phyloP scores from a whole-genome alignment of 2,797 vertebrate species.

The Parambassis ranga region DNA sequence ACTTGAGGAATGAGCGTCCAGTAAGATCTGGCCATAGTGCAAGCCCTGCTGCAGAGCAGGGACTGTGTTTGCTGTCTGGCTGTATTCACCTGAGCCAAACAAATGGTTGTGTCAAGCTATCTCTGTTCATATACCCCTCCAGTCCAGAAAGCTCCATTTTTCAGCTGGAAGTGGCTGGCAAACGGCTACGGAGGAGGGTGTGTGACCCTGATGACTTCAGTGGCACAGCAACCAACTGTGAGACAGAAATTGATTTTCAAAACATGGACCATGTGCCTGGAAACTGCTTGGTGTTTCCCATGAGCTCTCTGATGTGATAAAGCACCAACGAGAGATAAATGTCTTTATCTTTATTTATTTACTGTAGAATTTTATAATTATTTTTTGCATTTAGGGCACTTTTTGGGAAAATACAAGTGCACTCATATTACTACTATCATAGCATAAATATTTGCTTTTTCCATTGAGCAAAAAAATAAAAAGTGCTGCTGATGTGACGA shows the following conservation, averaged over 20 bases:
- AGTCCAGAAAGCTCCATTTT: slow-evolving; percentile 74
- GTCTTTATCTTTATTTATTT: too few relatives aligned
- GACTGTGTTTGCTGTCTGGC: slow-evolving; percentile 71
- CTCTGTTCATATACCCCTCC: slow-evolving; percentile 75
- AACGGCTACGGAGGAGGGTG: slow-evolving; percentile 66
- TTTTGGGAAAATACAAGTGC: not conserved
- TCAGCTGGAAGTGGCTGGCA: slow-evolving; percentile 71
- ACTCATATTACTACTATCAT: not conserved
- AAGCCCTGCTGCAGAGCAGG: slow-evolving; percentile 60
- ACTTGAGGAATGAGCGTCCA: slow-evolving; percentile 71
- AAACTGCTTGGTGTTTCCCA: slow-evolving; percentile 48
- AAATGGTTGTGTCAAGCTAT: slow-evolving; percentile 80
- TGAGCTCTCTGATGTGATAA: slow-evolving; percentile 48
- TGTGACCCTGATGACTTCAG: slow-evolving; percentile 74
- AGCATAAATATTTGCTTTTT: slow-evolving; percentile 18
- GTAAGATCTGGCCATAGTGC: slow-evolving; percentile 65
- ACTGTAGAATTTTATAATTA: not conserved
- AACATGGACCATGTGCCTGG: slow-evolving; percentile 48
- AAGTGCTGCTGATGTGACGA: slow-evolving; percentile 43
- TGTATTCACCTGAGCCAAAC: slow-evolving; percentile 79
- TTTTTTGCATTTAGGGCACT: not conserved
- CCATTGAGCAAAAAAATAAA: not conserved
- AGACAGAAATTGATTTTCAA: slow-evolving; percentile 75
- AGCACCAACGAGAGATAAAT: too few relatives aligned
- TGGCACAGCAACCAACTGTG: slow-evolving; percentile 65